Base-by-base conservation (phyloP, 2,797 vertebrate species). In the Astyanax mexicanus region DNA sequence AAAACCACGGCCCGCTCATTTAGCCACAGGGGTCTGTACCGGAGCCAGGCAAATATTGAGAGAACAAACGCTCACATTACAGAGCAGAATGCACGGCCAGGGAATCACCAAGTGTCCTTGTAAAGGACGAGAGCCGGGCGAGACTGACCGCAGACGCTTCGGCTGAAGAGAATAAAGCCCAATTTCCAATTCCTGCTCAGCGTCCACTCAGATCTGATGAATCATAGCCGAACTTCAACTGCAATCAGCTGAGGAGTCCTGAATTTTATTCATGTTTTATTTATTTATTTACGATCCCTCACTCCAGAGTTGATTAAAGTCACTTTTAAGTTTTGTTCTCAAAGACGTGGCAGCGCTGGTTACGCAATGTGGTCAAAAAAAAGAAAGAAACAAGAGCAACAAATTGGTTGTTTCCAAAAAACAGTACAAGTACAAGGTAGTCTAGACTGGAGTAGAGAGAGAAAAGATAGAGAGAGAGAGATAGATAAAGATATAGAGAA, bases 301-400 rank as follows among this genome's bases (percentile, higher is more conserved):
- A 35, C 54, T 19, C 35, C 79, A 67, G 83, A 84, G 88, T 75
- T 89, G 87, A 90, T 91, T 92, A 87, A 86, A 86, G 77, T 86
- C 78, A 74, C 69, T 83, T 84, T 87, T 84, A 81, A 83, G 88
- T 32, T 64, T 75, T 80, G 73, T 69, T 85, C 81, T 82, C 60
- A 77, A 80, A 82, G 81, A 69, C 67, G 42, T 74, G 64, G 84
- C 85, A 85, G 54, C 77, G 57, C 61, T 69, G 87, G 88, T 89
- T 87, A 89, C n/a, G n/a, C n/a, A n/a, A n/a, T n/a, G n/a, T n/a
- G n/a, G n/a, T n/a, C n/a, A n/a, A n/a, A n/a, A n/a, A n/a, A n/a
- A n/a, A n/a, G n/a, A n/a, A n/a, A n/a, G n/a, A n/a, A n/a, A n/a
- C n/a, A 86, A 70, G 85, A 80, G 74, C 27, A 68, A 80, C 82